phyloP scores from a whole-genome alignment of 2,888 invertebrate species.

The Halictus ligatus region DNA sequence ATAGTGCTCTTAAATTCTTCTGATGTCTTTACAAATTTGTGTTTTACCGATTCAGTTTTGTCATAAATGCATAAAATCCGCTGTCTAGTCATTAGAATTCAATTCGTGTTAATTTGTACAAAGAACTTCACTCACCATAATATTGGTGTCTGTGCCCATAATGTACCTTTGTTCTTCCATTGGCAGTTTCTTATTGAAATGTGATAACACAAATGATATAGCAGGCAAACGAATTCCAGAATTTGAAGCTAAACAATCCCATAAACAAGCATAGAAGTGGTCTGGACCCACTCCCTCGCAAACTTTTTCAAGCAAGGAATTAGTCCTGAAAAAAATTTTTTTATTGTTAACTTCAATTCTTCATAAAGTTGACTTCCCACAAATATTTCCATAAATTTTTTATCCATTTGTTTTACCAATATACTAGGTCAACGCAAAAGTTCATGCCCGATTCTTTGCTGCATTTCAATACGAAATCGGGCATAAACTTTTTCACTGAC shows the following conservation, averaged over 20 bases:
- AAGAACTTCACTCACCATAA: slow-evolving; percentile 87
- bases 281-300: slow-evolving; percentile 91
- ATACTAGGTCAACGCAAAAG: background rate
- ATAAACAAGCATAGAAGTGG: slow-evolving; percentile 94
- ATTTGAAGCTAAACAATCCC: slow-evolving; percentile 94
- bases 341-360: background rate
- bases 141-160: slow-evolving; percentile 93
- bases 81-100: background rate
- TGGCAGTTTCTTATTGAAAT: slow-evolving; percentile 91
- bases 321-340: slow-evolving; percentile 85
- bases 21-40: too few relatives aligned
- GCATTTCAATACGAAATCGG: background rate
- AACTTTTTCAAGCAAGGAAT: slow-evolving; percentile 88
- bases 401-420: background rate
- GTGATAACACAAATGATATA: slow-evolving; percentile 91
- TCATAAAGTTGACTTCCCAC: background rate
- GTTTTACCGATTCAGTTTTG: too few relatives aligned
- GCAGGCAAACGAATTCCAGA: slow-evolving; percentile 93
- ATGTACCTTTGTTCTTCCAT: slow-evolving; percentile 93
- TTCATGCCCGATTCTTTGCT: background rate
- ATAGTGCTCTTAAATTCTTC: too few relatives aligned
- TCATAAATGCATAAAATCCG: background rate
- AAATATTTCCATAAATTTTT: background rate
- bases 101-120: slow-evolving; percentile 9
- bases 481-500: background rate